phyloP scores from a whole-genome alignment of 2,888 invertebrate genomes.

The Drepana falcataria region DNA sequence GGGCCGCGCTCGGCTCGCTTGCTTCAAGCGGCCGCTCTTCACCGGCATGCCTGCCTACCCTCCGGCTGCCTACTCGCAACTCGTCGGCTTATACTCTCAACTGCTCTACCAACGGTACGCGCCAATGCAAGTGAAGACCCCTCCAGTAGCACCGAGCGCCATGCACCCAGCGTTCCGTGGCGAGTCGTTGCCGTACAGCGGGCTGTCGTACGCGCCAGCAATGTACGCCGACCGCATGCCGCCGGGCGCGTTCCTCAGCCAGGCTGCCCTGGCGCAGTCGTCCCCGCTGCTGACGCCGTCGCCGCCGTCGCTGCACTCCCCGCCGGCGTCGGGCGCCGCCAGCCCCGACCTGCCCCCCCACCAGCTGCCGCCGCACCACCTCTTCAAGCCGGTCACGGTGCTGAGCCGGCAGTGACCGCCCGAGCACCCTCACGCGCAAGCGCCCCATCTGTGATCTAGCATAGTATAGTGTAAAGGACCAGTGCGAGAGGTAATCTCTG shows the following conservation, averaged over 20 bases:
- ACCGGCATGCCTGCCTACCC: constrained; percentile 81
- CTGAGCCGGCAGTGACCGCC: constrained; percentile 71
- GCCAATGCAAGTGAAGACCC: constrained; percentile 76
- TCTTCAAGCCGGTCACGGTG: constrained; percentile 78
- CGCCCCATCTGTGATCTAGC: constrained; percentile 70
- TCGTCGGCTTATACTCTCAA: constrained; percentile 79
- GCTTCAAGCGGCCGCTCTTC: constrained; percentile 88
- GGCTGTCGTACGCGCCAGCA: constrained; percentile 59
- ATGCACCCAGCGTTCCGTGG: constrained; percentile 73
- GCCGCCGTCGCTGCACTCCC: constrained; percentile 58
- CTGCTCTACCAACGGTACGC: constrained; percentile 84
- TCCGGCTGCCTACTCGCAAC: constrained; percentile 76
- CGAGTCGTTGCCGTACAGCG: constrained; percentile 61
- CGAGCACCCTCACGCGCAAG: constrained; percentile 20
- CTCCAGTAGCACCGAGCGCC: constrained; percentile 71
- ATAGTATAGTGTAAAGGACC: constrained; percentile 44
- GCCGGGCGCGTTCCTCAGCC: constrained; percentile 46
- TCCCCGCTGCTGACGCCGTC: constrained; percentile 59
- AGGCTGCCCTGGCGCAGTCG: constrained; percentile 44
- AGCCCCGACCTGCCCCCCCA: constrained; percentile 65
- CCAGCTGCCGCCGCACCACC: constrained; percentile 64
- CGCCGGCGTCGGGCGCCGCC: constrained; percentile 56
- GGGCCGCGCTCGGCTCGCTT: constrained; percentile 91
- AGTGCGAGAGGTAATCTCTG: constrained; percentile 49
- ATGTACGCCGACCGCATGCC: constrained; percentile 54